Evolutionary conservation across 2,113 vertebrate species (phyloP).

Genomic region (Phycodurus eques): DNA sequence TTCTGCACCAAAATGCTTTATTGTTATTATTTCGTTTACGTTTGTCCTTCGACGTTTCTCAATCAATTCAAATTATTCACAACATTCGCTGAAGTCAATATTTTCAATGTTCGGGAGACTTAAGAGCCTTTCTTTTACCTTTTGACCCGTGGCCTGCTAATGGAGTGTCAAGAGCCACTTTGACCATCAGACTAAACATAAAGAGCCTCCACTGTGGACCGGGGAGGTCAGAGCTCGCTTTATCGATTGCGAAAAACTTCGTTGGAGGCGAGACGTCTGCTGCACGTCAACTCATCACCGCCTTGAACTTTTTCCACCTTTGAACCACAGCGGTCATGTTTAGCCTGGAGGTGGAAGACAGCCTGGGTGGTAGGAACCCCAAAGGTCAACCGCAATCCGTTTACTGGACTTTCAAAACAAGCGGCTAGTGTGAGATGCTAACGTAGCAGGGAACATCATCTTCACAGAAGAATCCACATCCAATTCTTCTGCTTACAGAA

Average conservation of each 20-base stretch:
- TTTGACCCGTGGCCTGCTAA: slow-evolving; percentile 29
- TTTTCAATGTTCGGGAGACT: neutral
- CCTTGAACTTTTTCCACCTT: neutral
- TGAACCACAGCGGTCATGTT: neutral
- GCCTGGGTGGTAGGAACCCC: neutral
- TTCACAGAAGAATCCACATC: neutral
- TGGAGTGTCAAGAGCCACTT: slow-evolving; percentile 19
- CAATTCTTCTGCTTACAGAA: neutral
- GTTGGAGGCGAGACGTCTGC: neutral
- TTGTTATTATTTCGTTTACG: no score
- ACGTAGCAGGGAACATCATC: neutral
- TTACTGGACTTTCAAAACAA: neutral
- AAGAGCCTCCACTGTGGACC: neutral
- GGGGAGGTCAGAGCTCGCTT: neutral
- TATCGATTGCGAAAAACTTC: neutral
- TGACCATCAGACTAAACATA: slow-evolving; percentile 49
- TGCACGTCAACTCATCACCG: neutral
- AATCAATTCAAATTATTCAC: neutral
- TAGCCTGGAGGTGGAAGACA: neutral
- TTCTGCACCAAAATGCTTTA: neutral
- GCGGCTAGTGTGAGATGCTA: neutral
- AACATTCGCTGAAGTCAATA: no score
- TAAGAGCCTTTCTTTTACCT: slow-evolving; percentile 22
- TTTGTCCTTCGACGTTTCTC: neutral
- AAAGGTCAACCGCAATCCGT: neutral